Percentiles rank a stretch among this genome's conserved stretches.
Evolutionary conservation across 30 jellyfish, hydroid and myxozoan genomes (phyloP).

Genomic region (Aurelia sp.): DNA sequence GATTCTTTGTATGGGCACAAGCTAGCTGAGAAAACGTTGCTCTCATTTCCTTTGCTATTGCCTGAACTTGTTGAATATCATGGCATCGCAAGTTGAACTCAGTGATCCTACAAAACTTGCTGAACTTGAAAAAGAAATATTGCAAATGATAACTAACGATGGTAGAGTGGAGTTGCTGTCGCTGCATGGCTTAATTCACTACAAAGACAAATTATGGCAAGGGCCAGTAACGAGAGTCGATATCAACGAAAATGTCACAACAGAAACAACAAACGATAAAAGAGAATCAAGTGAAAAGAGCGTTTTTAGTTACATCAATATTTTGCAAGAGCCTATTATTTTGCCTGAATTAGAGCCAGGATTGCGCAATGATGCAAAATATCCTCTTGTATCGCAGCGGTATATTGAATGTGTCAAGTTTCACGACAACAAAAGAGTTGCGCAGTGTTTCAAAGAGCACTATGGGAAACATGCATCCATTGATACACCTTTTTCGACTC

Average conservation of each 20-base stretch:
- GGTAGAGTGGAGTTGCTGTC: not conserved
- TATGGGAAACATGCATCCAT: not conserved
- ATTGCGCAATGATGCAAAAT: not conserved
- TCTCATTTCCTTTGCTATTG: too few relatives aligned
- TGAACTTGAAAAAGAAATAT: not conserved
- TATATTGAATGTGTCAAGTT: not conserved
- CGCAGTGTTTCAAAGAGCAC: not conserved
- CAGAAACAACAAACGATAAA: too few relatives aligned
- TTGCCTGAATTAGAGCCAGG: too few relatives aligned
- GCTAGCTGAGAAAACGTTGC: too few relatives aligned
- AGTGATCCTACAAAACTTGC: not conserved
- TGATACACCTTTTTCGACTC: not conserved
- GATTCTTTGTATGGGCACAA: too few relatives aligned
- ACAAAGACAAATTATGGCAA: not conserved
- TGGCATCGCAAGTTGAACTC: not conserved
- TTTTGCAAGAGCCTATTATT: too few relatives aligned
- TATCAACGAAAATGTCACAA: not conserved
- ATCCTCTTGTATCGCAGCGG: not conserved
- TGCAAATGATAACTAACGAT: not conserved
- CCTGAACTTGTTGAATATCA: not conserved
- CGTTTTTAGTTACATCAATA: too few relatives aligned
- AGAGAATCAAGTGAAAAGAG: too few relatives aligned
- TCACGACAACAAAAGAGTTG: not conserved
- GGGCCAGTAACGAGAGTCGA: not conserved
- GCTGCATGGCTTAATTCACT: conserved; percentile 3